phyloP scores from a whole-genome alignment of 2,797 vertebrate species.

The Phalloptychus januarius region DNA sequence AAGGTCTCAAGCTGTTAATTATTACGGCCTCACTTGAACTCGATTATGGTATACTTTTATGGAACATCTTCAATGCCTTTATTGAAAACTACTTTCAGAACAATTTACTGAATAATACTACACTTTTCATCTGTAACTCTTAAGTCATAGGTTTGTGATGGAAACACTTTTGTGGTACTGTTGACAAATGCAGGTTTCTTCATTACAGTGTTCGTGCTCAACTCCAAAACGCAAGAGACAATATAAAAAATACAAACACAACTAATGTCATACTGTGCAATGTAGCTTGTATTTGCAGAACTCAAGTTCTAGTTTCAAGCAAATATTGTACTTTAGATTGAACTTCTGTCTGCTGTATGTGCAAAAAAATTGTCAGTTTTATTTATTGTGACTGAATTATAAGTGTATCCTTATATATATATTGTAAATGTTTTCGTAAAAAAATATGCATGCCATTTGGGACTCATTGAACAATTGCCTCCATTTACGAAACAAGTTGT shows the following conservation, averaged over 20 bases:
- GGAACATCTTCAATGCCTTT: constrained; percentile 62
- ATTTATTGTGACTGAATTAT: constrained; percentile 86
- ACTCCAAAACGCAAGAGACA: constrained; percentile 55
- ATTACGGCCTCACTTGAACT: constrained; percentile 44
- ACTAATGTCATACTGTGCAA: constrained; percentile 84
- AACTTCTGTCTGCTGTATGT: constrained; percentile 81
- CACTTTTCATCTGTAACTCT: constrained; percentile 56
- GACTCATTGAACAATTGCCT: constrained; percentile 50
- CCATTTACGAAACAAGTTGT: constrained; percentile 71
- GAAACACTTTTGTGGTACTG: constrained; percentile 49
- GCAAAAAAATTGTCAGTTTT: constrained; percentile 86
- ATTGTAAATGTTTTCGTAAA: constrained; percentile 87
- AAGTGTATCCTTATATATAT: constrained; percentile 82
- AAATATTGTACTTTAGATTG: constrained; percentile 82
- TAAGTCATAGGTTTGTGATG: constrained; percentile 57
- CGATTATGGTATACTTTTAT: constrained; percentile 49
- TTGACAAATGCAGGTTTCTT: constrained; percentile 29
- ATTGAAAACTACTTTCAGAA: constrained; percentile 58
- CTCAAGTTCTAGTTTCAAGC: constrained; percentile 87
- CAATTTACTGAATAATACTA: constrained; percentile 36
- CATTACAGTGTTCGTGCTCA: constrained; percentile 47
- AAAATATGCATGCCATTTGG: constrained; percentile 87
- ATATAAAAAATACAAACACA: constrained; percentile 28
- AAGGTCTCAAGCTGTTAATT: constrained; percentile 55
- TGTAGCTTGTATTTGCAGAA: constrained; percentile 88